Percentiles rank a stretch among this genome's conserved stretches.
phyloP scores from a whole-genome alignment of 2,113 vertebrate genomes.

The Ranitomeya variabilis region DNA sequence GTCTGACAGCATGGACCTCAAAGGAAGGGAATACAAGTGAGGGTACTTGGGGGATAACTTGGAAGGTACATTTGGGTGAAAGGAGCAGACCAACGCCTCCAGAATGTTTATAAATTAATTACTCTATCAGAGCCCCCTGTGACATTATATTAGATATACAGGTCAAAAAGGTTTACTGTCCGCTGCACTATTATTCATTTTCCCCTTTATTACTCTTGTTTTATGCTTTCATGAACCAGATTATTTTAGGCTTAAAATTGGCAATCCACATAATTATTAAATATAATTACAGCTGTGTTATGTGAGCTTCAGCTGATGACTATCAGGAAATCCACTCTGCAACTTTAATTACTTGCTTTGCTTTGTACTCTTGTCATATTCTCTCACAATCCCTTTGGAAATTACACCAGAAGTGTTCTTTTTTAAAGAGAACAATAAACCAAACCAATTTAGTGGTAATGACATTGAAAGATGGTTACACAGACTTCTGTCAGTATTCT shows the following conservation, averaged over 20 bases:
- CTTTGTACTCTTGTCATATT: conserved; percentile 43
- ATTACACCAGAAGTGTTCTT: conserved; percentile 15
- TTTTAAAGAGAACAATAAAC: conserved; percentile 36
- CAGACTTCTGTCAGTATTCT: conserved; percentile 16
- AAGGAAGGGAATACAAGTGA: too few relatives aligned
- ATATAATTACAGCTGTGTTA: conserved; percentile 14
- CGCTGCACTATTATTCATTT: background rate
- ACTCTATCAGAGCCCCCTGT: background rate
- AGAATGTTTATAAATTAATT: too few relatives aligned
- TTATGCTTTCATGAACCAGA: background rate
- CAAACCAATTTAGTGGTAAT: conserved; percentile 32
- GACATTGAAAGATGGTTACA: conserved; percentile 35
- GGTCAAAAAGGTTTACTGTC: background rate
- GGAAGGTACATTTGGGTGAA: too few relatives aligned
- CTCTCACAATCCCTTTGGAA: conserved; percentile 34
- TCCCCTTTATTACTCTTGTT: background rate
- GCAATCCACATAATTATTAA: conserved; percentile 12
- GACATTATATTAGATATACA: background rate
- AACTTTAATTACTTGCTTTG: conserved; percentile 44
- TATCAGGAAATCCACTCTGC: conserved; percentile 27
- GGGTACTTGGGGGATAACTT: too few relatives aligned
- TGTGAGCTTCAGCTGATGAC: background rate
- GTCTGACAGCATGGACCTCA: too few relatives aligned
- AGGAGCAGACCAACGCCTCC: too few relatives aligned
- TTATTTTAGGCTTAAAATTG: background rate